Evolutionary conservation across 2,888 invertebrate species (phyloP), one percentile per base, ranked within the genome.

Genomic region (Bibio marci): DNA sequence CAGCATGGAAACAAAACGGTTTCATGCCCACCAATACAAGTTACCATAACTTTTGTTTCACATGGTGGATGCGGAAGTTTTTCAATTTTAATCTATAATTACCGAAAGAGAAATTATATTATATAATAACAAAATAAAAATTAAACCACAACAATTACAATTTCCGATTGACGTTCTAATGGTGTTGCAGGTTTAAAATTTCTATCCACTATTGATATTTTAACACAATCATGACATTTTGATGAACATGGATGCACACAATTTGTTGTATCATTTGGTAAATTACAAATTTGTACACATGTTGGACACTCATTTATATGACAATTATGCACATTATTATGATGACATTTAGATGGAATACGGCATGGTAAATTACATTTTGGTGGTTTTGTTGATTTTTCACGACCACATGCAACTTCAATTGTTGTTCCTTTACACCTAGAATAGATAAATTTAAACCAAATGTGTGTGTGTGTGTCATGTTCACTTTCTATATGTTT

Each of bases 331-430:
- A 67, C 67, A 47, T 79, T 76, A 42, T 80, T 71, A 56, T 94
- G 94, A 49, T 90, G 85, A 60, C 94, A 94, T 54, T 80, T 78
- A 4, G 87, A 75, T 27, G 81, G 77, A 35, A 76, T 68, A 49
- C 78, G 74, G 62, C 91, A 92, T 1, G 63, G 62, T 40, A 76
- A 67, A 42, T 62, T 65, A 52, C 94, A 94, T 50, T 73, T 74
- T 2, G 88, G 88, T 8, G 87, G 82, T 49, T 76, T 79, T 0
- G 79, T 77, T 46, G 69, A 70, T 40, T 71, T 71, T 49, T 82
- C 81, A 41, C 80, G 69, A 0, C 92, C 92, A 61, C 94, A 95
- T 0, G 88, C 86, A 2, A 92, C 85, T 10, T 70, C 73, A 12
- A 85, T 64, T 33, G 70, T 72, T 2, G 85, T 86, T 42, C 66